Evolutionary conservation across 2,113 vertebrate genomes (phyloP).

Genomic region (Proterorhinus semilunaris): DNA sequence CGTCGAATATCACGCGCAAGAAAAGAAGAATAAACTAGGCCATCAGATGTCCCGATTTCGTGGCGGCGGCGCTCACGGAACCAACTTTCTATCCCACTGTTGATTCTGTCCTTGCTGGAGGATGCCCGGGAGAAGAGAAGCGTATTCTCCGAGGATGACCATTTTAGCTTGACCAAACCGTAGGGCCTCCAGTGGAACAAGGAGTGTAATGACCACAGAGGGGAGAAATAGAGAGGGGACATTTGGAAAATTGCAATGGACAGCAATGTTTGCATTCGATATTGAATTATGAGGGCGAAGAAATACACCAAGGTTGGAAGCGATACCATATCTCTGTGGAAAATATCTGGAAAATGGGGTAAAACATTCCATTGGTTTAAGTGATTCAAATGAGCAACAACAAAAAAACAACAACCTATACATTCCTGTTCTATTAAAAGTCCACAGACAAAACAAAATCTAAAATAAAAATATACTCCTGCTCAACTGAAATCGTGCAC

Average conservation of each 20-base stretch:
- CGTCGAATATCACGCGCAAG: slow-evolving; percentile 26
- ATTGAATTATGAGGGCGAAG: not conserved
- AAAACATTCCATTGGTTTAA: no score
- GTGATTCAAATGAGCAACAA: no score
- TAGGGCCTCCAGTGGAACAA: slow-evolving; percentile 47
- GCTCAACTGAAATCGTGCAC: no score
- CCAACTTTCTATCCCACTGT: slow-evolving; percentile 44
- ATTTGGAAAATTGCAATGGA: slow-evolving; percentile 39
- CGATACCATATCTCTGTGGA: no score
- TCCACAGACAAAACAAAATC: no score
- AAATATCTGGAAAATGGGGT: no score
- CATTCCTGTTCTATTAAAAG: no score
- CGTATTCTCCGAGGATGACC: slow-evolving; percentile 61
- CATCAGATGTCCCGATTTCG: slow-evolving; percentile 63
- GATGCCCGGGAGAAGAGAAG: slow-evolving; percentile 50
- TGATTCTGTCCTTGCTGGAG: slow-evolving; percentile 74
- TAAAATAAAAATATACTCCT: no score
- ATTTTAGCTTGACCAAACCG: slow-evolving; percentile 60
- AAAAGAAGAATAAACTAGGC: slow-evolving; percentile 55
- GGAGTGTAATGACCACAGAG: slow-evolving; percentile 47
- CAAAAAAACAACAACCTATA: no score
- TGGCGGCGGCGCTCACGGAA: slow-evolving; percentile 37
- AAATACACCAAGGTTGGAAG: no score
- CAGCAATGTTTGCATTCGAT: slow-evolving; percentile 10
- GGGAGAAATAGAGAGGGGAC: slow-evolving; percentile 16